phyloP scores from a whole-genome alignment of 2,797 vertebrate genomes.

The Lacerta agilis region DNA sequence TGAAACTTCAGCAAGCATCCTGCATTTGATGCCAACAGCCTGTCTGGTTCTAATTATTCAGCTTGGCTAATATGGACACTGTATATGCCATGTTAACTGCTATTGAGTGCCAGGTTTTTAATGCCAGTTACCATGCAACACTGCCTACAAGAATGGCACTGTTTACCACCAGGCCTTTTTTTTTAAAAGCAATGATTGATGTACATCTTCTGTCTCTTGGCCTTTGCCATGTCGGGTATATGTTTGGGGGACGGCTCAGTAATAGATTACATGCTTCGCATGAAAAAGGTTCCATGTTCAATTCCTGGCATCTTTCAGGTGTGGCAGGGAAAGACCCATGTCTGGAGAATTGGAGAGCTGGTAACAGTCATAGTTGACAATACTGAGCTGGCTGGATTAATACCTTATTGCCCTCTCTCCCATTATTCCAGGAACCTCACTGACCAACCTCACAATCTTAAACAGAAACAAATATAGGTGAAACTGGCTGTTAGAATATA shows the following conservation, averaged over 20 bases:
- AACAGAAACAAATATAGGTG: background rate
- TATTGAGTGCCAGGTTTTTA: background rate
- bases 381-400: background rate
- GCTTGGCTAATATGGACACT: background rate
- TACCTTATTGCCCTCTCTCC: background rate
- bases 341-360: background rate
- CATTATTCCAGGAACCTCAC: background rate
- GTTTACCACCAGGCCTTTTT: background rate
- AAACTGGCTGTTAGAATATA: constrained; percentile 20
- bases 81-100: background rate
- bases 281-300: background rate
- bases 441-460: no score
- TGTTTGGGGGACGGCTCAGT: background rate
- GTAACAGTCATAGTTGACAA: background rate
- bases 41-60: constrained; percentile 26
- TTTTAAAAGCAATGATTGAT: background rate
- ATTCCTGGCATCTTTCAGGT: background rate
- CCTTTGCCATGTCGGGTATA: background rate
- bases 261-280: background rate
- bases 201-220: background rate
- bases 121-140: background rate
- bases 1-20: constrained; percentile 11
- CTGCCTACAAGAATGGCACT: background rate
- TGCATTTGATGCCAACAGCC: constrained; percentile 1
- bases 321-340: background rate